Conservation (phyloP, 2,888 invertebrate species). For the Achlya flavicornis region DNA sequence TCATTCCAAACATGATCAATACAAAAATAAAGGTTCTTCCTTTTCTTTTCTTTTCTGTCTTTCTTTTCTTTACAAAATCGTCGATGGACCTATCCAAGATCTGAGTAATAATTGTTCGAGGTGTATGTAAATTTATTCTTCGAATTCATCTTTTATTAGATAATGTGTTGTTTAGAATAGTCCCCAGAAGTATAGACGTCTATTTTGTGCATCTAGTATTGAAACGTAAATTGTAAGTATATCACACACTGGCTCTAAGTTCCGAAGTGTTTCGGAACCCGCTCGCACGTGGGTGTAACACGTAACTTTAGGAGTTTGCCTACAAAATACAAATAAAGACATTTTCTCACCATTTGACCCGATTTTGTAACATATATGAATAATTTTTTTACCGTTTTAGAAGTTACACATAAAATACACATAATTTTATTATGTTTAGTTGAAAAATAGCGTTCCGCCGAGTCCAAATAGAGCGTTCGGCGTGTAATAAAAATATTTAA, state of each 20-base stretch:
- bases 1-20: too few species aligned
- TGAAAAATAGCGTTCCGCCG: conserved; percentile 37
- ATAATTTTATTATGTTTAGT: conserved; percentile 44
- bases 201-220: conserved; percentile 21
- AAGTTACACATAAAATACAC: conserved; percentile 31
- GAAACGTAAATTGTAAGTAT: conserved; percentile 34
- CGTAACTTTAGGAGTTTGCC: conserved; percentile 57
- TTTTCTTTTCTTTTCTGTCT: too few species aligned
- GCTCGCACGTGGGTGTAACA: conserved; percentile 59
- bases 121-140: too few species aligned
- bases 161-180: too few species aligned
- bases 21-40: too few species aligned
- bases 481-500: conserved; percentile 35
- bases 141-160: too few species aligned
- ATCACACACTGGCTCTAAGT: conserved; percentile 36
- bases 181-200: neutral
- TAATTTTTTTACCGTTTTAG: conserved; percentile 51
- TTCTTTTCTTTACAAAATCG: too few species aligned
- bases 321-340: conserved; percentile 59
- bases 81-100: too few species aligned
- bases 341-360: conserved; percentile 65
- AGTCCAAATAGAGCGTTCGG: conserved; percentile 21
- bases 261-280: conserved; percentile 33
- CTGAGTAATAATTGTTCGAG: too few species aligned
- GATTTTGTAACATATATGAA: conserved; percentile 61